Evolutionary conservation across 1,140 invertebrate species (phyloP).

Genomic region (Palaemon carinicauda): DNA sequence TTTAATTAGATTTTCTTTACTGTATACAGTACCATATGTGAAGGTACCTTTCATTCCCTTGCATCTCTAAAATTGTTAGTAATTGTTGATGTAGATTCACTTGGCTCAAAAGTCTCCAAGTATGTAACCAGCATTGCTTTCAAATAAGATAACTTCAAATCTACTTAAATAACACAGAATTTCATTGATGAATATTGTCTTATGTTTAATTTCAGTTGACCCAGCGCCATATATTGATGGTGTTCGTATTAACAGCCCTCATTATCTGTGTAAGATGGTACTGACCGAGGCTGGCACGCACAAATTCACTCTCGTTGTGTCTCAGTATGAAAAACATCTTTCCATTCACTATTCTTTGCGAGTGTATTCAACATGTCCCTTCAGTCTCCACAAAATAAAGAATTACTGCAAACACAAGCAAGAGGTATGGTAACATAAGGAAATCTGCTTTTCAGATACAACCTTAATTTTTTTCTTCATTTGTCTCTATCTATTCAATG

Average conservation of each 20-base stretch:
- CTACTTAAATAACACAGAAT: too few species aligned
- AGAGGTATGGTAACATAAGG: constrained; percentile 67
- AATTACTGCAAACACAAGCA: constrained; percentile 78
- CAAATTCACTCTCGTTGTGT: constrained; percentile 85
- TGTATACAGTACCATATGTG: too few species aligned
- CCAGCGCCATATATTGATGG: constrained; percentile 93
- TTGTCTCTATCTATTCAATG: not conserved
- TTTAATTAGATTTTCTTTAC: too few species aligned
- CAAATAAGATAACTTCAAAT: too few species aligned
- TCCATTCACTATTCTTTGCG: constrained; percentile 94
- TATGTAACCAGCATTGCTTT: too few species aligned
- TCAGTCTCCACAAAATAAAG: constrained; percentile 79
- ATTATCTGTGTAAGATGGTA: constrained; percentile 92
- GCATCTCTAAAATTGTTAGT: too few species aligned
- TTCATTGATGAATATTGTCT: too few species aligned
- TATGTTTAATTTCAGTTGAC: constrained; percentile 74
- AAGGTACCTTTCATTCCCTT: too few species aligned
- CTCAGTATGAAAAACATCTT: constrained; percentile 93
- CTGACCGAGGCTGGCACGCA: constrained; percentile 72
- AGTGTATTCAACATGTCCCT: constrained; percentile 86
- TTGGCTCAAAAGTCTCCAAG: too few species aligned
- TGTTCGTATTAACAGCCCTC: constrained; percentile 93
- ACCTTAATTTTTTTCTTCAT: too few species aligned
- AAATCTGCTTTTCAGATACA: not conserved
- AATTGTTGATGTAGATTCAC: too few species aligned